Percentiles rank a stretch among this genome's conserved stretches.
These are phyloP conservation scores for Scatophagus argus DNA, from an alignment of 2,113 vertebrate species.

Conservation along the genomic window DNA sequence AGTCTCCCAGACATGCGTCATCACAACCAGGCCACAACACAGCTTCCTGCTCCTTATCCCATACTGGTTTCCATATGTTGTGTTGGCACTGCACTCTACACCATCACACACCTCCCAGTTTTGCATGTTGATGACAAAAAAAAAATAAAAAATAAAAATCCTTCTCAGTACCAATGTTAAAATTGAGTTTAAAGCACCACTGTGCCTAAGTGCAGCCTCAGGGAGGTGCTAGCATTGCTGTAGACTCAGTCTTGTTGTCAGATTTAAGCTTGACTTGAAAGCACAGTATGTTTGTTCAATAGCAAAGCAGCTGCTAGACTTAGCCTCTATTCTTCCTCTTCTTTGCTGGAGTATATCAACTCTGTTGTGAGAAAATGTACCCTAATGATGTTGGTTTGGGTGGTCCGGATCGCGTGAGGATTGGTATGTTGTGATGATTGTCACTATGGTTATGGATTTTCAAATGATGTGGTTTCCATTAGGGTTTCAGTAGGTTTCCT, in stretches of 20 bases:
- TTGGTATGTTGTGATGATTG: neutral
- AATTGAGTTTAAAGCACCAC: neutral
- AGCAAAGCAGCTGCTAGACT: neutral
- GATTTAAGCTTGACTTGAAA: neutral
- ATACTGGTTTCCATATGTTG: slow-evolving; percentile 62
- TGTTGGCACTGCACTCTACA: slow-evolving; percentile 22
- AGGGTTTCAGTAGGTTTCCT: no score
- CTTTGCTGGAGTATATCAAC: neutral
- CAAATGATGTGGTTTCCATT: neutral
- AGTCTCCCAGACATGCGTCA: slow-evolving; percentile 54
- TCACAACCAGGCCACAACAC: slow-evolving; percentile 48
- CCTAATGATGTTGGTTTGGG: neutral
- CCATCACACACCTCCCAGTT: slow-evolving; percentile 2
- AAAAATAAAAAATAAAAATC: no score
- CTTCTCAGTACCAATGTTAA: neutral
- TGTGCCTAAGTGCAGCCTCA: neutral
- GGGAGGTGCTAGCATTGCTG: neutral
- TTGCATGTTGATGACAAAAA: neutral
- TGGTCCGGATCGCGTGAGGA: slow-evolving; percentile 2
- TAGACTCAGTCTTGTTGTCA: neutral
- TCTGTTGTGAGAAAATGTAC: neutral
- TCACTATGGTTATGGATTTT: neutral
- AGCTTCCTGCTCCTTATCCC: slow-evolving; percentile 29
- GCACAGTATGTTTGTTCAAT: neutral
- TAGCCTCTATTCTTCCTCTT: neutral